Conservation (phyloP, 2,888 invertebrate species). For the Stenoptilia bipunctidactyla region DNA sequence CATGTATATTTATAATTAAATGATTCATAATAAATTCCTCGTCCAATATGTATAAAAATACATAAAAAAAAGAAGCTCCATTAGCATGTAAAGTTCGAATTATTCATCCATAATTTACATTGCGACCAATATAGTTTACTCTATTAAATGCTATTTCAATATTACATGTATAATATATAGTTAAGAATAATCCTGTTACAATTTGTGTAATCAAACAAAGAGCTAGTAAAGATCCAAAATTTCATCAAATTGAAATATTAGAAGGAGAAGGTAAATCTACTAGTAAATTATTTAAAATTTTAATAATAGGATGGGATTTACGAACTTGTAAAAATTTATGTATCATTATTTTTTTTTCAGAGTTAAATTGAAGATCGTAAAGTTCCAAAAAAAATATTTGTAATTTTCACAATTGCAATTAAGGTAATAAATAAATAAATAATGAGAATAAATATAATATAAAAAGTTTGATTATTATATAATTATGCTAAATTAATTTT, state of each 20-base stretch:
- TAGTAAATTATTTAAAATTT: conserved; percentile 72
- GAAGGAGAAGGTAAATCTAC: conserved; percentile 72
- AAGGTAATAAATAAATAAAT: conserved; percentile 73
- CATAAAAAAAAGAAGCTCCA: conserved; percentile 79
- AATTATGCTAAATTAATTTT: conserved; percentile 61
- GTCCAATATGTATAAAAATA: conserved; percentile 77
- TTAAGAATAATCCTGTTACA: conserved; percentile 76
- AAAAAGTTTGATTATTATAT: conserved; percentile 61
- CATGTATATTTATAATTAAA: conserved; percentile 71
- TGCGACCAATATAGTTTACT: conserved; percentile 77
- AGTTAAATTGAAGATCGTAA: conserved; percentile 47
- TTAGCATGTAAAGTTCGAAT: conserved; percentile 77
- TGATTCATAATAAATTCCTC: conserved; percentile 68
- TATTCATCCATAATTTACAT: conserved; percentile 78
- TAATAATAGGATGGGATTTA: conserved; percentile 56
- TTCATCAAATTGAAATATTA: conserved; percentile 76
- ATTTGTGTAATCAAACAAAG: conserved; percentile 76
- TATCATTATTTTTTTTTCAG: conserved; percentile 61
- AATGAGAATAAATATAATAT: conserved; percentile 64
- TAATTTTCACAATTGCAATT: conserved; percentile 72
- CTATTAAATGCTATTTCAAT: conserved; percentile 75
- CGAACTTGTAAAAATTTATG: conserved; percentile 43
- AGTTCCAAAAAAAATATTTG: conserved; percentile 65
- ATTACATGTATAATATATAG: conserved; percentile 78
- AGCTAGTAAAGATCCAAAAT: conserved; percentile 77